Evolutionary conservation across 2,113 vertebrate genomes (phyloP).

Genomic region (Dipodomys stephensi): DNA sequence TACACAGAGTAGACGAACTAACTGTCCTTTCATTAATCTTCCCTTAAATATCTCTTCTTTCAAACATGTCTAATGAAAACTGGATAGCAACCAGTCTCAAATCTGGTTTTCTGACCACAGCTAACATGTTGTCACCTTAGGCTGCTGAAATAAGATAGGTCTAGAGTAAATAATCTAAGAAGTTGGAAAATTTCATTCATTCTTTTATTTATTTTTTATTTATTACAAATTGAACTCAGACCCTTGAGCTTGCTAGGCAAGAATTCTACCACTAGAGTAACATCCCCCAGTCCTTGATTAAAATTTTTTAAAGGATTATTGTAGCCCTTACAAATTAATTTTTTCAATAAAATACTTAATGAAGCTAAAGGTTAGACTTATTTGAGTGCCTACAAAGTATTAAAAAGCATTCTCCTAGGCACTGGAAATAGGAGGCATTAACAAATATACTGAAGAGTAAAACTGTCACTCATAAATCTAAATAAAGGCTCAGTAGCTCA

Average conservation of each 20-base stretch:
- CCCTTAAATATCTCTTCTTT: slow-evolving; percentile 41
- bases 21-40: not conserved
- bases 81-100: slow-evolving; percentile 33
- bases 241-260: too few species aligned
- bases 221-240: too few species aligned
- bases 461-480: not conserved
- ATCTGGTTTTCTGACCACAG: not conserved
- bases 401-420: not conserved
- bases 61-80: slow-evolving; percentile 9
- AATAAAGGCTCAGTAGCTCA: slow-evolving; percentile 30
- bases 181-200: not conserved
- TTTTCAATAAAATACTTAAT: slow-evolving; percentile 51
- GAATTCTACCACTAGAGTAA: too few species aligned
- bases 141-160: slow-evolving; percentile 28
- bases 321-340: slow-evolving; percentile 10
- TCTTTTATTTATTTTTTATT: too few species aligned
- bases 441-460: not conserved
- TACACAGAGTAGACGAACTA: not conserved
- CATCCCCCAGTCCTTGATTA: too few species aligned
- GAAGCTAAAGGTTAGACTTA: slow-evolving; percentile 26
- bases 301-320: not conserved
- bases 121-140: slow-evolving; percentile 1
- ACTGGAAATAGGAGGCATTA: not conserved
- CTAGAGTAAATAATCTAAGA: slow-evolving; percentile 27
- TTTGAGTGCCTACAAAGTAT: not conserved